Percentiles rank a stretch among this genome's conserved stretches.
phyloP scores from a whole-genome alignment of 2,113 vertebrate species.

The Aptenodytes patagonicus region DNA sequence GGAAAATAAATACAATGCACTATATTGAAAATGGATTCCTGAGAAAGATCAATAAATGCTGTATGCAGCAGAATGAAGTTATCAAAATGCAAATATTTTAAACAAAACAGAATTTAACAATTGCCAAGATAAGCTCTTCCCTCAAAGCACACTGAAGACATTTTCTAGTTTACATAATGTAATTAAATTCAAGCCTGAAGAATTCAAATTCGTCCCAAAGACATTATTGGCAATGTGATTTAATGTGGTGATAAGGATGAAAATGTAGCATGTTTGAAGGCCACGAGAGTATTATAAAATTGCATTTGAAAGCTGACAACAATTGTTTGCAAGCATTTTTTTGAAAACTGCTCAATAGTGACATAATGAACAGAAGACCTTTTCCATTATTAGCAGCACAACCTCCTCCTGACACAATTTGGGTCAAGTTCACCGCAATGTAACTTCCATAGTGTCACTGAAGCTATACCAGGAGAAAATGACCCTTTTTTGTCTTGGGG shows the following conservation, averaged over 20 bases:
- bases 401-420: background rate
- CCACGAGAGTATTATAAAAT: conserved; percentile 49
- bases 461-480: background rate
- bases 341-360: background rate
- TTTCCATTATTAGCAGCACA: background rate
- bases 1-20: conserved; percentile 1
- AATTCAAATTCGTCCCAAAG: conserved; percentile 67
- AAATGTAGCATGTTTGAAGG: conserved; percentile 36
- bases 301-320: conserved; percentile 48
- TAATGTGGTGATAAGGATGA: conserved; percentile 58
- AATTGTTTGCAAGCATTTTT: conserved; percentile 15
- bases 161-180: conserved; percentile 74
- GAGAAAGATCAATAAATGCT: conserved; percentile 62
- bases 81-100: conserved; percentile 75
- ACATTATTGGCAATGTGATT: conserved; percentile 68
- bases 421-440: background rate
- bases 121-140: conserved; percentile 47
- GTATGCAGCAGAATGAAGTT: conserved; percentile 55
- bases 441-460: background rate
- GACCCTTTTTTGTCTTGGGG: background rate
- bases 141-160: conserved; percentile 54
- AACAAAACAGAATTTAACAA: conserved; percentile 62
- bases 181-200: conserved; percentile 76
- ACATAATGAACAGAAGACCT: background rate
- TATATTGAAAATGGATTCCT: conserved; percentile 24